These are phyloP conservation scores for Solenodon paradoxus DNA, from an alignment of 2,113 vertebrate species.

Conservation along the genomic window DNA sequence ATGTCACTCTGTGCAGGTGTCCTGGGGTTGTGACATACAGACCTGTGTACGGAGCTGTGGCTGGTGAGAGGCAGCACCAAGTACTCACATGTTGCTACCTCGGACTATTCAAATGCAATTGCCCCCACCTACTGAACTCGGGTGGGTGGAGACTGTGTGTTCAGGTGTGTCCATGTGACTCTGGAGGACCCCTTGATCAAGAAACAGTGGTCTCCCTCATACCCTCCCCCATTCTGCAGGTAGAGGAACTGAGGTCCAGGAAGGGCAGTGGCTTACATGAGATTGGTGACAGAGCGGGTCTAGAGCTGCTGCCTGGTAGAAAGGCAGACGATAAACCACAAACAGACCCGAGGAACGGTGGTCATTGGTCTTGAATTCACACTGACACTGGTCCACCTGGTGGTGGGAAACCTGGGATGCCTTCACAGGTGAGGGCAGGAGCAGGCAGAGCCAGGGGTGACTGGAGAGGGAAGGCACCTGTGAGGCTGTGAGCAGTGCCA, in stretches of 20 bases:
- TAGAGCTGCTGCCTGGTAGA: not conserved
- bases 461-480: not conserved
- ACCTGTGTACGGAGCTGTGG: not conserved
- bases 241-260: not conserved
- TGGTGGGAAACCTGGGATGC: fast-evolving
- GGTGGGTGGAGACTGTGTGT: not conserved
- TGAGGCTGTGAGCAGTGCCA: not conserved
- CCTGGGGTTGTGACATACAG: not conserved
- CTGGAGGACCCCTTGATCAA: not conserved
- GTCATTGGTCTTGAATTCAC: too few relatives aligned
- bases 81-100: not conserved
- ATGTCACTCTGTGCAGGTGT: not conserved
- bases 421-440: not conserved
- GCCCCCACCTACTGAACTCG: not conserved
- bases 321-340: not conserved
- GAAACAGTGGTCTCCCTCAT: not conserved
- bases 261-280: not conserved
- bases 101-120: not conserved
- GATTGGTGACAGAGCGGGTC: not conserved
- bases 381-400: not conserved
- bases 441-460: not conserved
- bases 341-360: not conserved
- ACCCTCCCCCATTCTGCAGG: not conserved
- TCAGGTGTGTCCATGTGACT: not conserved
- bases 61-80: not conserved